These are phyloP conservation scores for Heliocidaris tuberculata DNA, from an alignment of 35 echinoderm and acorn worm species.

Conservation along the genomic window DNA sequence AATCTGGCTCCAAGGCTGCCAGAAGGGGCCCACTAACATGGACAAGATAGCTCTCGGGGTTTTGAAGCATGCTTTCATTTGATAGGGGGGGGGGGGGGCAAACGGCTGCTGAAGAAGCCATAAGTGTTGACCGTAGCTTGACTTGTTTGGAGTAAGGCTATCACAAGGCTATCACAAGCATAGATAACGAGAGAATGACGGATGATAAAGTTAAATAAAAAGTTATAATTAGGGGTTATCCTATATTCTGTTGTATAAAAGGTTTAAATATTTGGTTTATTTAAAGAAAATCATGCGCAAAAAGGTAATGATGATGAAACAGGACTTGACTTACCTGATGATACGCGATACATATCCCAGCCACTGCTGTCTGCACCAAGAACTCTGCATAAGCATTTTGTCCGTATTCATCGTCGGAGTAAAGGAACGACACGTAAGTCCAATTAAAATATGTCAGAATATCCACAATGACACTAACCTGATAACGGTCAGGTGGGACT, in stretches of 20 bases:
- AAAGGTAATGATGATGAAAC: not conserved
- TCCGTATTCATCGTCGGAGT: conserved; percentile 90
- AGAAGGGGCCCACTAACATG: too few relatives aligned
- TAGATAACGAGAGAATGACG: too few relatives aligned
- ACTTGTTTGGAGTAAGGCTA: too few relatives aligned
- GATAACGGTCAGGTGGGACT: conserved; percentile 65
- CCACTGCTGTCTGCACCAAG: conserved; percentile 35
- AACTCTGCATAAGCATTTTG: conserved; percentile 74
- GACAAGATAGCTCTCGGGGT: too few relatives aligned
- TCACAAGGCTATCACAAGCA: too few relatives aligned
- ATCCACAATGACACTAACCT: conserved; percentile 78
- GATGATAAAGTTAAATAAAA: too few relatives aligned
- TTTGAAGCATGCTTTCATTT: too few relatives aligned
- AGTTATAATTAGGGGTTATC: not conserved
- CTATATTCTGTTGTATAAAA: not conserved
- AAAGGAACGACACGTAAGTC: conserved; percentile 91
- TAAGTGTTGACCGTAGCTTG: too few relatives aligned
- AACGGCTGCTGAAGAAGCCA: too few relatives aligned
- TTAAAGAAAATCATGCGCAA: not conserved
- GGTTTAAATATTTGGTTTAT: not conserved
- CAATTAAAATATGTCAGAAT: conserved; percentile 74
- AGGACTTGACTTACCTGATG: conserved; percentile 31
- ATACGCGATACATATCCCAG: conserved; percentile 76
- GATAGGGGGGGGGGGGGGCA: too few relatives aligned
- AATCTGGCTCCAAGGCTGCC: too few relatives aligned